These are phyloP conservation scores for Wasmannia auropunctata DNA, from an alignment of 1,140 invertebrate species.

Conservation along the genomic window DNA sequence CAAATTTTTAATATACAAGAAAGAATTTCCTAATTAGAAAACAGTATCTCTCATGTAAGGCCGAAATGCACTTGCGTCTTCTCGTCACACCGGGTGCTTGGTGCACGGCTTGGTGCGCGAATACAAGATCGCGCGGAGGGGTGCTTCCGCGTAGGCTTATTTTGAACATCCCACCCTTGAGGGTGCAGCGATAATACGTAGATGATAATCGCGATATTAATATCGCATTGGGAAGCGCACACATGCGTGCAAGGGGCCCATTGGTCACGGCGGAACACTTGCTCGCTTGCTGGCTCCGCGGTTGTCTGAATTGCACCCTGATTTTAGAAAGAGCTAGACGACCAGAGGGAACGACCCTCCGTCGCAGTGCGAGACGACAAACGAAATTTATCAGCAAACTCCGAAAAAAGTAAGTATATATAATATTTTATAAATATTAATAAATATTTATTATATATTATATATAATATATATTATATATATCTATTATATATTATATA, in stretches of 20 bases:
- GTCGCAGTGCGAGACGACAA: conserved; percentile 22
- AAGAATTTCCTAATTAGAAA: not conserved
- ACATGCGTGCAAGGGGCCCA: conserved; percentile 84
- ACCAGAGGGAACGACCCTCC: conserved; percentile 50
- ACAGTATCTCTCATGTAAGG: not conserved
- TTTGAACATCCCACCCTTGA: conserved; percentile 62
- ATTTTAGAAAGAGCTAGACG: conserved; percentile 78
- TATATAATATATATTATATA: too few relatives aligned
- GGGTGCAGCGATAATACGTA: conserved; percentile 83
- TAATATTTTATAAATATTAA: not conserved
- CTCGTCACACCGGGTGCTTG: conserved; percentile 21
- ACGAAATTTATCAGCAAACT: conserved; percentile 44
- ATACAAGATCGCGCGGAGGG: conserved; percentile 54
- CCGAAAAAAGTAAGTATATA: not conserved
- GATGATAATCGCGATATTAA: conserved; percentile 86
- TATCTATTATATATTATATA: too few relatives aligned
- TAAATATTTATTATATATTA: too few relatives aligned
- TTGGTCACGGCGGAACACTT: conserved; percentile 85
- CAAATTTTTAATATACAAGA: not conserved
- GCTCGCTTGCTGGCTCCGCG: conserved; percentile 78
- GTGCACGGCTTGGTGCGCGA: conserved; percentile 40
- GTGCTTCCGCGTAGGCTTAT: conserved; percentile 64
- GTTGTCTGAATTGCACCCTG: conserved; percentile 82
- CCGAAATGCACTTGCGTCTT: conserved; percentile 26
- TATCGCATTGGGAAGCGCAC: conserved; percentile 85